Percentiles rank a stretch among this genome's conserved stretches.
phyloP scores from a whole-genome alignment of 2,888 invertebrate species.

The Pseudoips prasinana region DNA sequence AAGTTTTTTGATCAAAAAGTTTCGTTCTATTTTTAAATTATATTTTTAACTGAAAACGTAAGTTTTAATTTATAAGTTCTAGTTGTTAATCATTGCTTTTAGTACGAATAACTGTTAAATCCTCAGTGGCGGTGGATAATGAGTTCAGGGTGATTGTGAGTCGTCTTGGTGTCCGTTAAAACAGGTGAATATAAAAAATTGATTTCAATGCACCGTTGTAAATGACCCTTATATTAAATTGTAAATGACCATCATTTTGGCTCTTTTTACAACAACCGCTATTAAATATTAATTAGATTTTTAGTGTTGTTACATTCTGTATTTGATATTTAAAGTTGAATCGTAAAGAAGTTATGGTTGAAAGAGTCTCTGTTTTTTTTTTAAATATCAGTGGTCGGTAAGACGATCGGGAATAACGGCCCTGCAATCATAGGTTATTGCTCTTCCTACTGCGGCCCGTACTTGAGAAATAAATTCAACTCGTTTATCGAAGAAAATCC shows the following conservation, averaged over 20 bases:
- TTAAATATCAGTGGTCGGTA: conserved; percentile 61
- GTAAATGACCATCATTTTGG: conserved; percentile 28
- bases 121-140: conserved; percentile 71
- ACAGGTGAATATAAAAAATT: conserved; percentile 72
- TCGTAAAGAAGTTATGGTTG: conserved; percentile 32
- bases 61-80: conserved; percentile 15
- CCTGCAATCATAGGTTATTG: conserved; percentile 82
- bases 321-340: conserved; percentile 19
- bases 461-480: conserved; percentile 56
- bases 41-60: too few relatives aligned
- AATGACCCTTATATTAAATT: conserved; percentile 35
- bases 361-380: conserved; percentile 39
- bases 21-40: conserved; percentile 11
- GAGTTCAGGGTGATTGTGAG: conserved; percentile 75
- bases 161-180: conserved; percentile 61
- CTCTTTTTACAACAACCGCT: conserved; percentile 20
- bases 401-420: conserved; percentile 76
- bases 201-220: conserved; percentile 50
- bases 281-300: conserved; percentile 38
- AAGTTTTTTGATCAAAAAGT: conserved; percentile 32
- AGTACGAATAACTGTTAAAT: conserved; percentile 72
- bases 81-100: conserved; percentile 57
- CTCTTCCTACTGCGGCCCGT: conserved; percentile 66
- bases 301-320: conserved; percentile 17
- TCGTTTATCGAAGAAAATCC: conserved; percentile 53